Evolutionary conservation across 1,140 invertebrate species (phyloP).

Genomic region (Trachelipus rathkii): DNA sequence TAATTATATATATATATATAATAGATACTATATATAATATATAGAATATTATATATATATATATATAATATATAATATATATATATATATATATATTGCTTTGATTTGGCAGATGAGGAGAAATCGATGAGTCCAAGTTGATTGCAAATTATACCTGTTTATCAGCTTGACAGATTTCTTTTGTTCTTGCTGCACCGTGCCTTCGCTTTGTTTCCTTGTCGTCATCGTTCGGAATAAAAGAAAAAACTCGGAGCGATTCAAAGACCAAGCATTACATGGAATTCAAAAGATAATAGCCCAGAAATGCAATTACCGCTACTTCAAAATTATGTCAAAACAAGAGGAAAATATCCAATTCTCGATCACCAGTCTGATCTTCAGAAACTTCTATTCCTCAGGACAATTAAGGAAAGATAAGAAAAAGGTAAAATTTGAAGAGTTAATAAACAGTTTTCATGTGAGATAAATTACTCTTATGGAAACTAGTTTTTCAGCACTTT

Average conservation of each 20-base stretch:
- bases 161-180: conserved; percentile 42
- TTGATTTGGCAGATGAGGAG: conserved; percentile 23
- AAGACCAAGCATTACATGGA: too few relatives aligned
- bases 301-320: too few relatives aligned
- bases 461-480: conserved; percentile 6
- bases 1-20: too few relatives aligned
- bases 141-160: conserved; percentile 45
- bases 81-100: background rate
- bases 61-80: too few relatives aligned
- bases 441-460: conserved; percentile 34
- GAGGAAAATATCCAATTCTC: background rate
- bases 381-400: conserved; percentile 32
- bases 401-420: conserved; percentile 38
- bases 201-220: conserved; percentile 37
- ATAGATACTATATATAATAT: too few relatives aligned
- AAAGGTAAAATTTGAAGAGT: conserved; percentile 37
- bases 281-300: too few relatives aligned
- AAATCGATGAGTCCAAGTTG: conserved; percentile 27
- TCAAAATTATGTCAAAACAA: too few relatives aligned
- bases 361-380: background rate
- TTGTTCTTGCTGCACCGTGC: conserved; percentile 43
- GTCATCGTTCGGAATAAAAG: conserved; percentile 25
- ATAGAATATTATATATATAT: too few relatives aligned
- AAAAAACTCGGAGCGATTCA: conserved; percentile 8
- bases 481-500: conserved; percentile 30